These are phyloP conservation scores for Philotrypesis tridentata DNA, from an alignment of 1,140 invertebrate species.

Conservation along the genomic window DNA sequence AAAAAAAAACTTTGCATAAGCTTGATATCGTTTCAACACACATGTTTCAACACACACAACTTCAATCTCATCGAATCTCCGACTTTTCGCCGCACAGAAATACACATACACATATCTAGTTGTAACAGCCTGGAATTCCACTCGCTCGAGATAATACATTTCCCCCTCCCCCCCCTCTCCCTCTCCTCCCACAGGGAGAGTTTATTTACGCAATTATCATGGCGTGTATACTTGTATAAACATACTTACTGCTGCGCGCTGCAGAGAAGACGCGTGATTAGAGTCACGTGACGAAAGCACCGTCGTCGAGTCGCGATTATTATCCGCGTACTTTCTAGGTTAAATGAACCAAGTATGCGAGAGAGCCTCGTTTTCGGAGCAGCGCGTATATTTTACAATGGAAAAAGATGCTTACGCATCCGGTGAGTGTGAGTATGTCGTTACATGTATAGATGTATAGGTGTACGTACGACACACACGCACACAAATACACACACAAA, in stretches of 20 bases:
- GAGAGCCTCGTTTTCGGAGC: background rate
- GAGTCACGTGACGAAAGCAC: constrained; percentile 24
- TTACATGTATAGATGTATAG: no score
- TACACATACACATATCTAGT: no score
- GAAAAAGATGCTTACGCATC: background rate
- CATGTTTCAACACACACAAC: no score
- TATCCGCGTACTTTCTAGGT: constrained; percentile 19
- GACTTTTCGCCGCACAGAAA: no score
- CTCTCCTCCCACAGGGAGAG: background rate
- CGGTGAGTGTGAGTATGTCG: background rate
- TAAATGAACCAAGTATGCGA: constrained; percentile 1
- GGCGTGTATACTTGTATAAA: background rate
- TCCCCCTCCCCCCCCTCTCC: background rate
- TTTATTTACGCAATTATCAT: background rate
- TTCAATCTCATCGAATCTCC: no score
- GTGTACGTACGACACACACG: no score
- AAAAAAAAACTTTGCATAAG: no score
- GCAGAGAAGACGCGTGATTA: background rate
- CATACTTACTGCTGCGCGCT: no score
- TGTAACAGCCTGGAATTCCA: background rate
- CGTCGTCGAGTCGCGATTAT: constrained; percentile 4
- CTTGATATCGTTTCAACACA: no score
- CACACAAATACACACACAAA: no score
- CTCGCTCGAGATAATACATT: background rate
- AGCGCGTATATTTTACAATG: background rate